Base-by-base conservation (phyloP, 2,888 invertebrate genomes). In the Trichogramma dendrolimi region DNA sequence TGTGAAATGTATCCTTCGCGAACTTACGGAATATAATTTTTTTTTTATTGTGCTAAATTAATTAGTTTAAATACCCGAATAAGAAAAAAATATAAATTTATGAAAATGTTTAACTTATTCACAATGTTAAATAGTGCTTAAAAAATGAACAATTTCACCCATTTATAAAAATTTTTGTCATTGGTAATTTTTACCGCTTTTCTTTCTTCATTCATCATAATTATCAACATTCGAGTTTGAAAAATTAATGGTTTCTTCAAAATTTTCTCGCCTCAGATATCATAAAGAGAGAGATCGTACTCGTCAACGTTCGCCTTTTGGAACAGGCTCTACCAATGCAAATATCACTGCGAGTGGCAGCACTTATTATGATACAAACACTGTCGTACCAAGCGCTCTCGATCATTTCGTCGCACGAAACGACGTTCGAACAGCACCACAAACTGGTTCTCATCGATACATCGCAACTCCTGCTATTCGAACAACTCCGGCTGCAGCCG, bases 251-350 rank as follows among this genome's bases (percentile, higher is more conserved):
- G 10, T 55, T 55, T n/a, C 5, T 42, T 27, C 1, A 44, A 42
- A 38, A 14, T 42, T 14, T 43, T 11, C 27, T 38, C 6, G 62
- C 69, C 65, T 5, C 63, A 78, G 78, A 70, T 78, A 77, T 61
- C 76, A 76, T 65, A 71, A 77, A 62, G 78, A 78, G 54, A 72
- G 78, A 51, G 77, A 76, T 58, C 73, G 76, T 10, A 76, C 27
- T 27, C 27, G 27, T 27, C 27, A 27, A 27, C 27, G 27, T 27
- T 27, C 27, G 27, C 27, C 27, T 27, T 27, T 27, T 27, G 27
- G 27, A 27, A 27, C 27, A 27, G 27, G 27, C 27, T 27, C 27
- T 27, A 27, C 27, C 27, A 27, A 27, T 27, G 27, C 27, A 27
- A 27, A 27, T 27, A 78, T n/a, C 44, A 41, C 39, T 71, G 77